A percentile compares a stretch with the other conserved stretches of the same genome.
These are phyloP conservation scores for Conus ventricosus DNA, from an alignment of 1,140 invertebrate genomes.

Conservation along the genomic window DNA sequence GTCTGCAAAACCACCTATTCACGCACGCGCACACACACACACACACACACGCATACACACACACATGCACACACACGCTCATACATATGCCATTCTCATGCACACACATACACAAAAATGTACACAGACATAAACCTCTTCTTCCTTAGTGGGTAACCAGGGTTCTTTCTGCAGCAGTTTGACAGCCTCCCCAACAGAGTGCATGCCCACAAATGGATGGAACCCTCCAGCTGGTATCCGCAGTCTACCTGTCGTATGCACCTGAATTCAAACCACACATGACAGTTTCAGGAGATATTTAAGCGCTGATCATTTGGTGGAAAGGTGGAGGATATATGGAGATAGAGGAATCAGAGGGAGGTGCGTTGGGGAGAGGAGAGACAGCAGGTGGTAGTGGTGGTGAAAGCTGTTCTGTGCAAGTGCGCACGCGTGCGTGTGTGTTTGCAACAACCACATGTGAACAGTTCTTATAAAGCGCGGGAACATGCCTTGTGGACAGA, in stretches of 20 bases:
- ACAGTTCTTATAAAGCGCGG: too few species aligned
- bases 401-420: neutral
- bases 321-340: too few species aligned
- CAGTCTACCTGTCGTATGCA: neutral
- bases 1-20: neutral
- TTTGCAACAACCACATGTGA: neutral
- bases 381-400: too few species aligned
- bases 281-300: neutral
- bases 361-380: too few species aligned
- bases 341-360: too few species aligned
- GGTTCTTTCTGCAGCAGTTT: conserved; percentile 60
- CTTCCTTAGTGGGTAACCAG: conserved; percentile 54
- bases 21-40: neutral
- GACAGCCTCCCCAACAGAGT: conserved; percentile 62
- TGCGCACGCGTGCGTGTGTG: neutral
- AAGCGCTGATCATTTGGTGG: too few species aligned
- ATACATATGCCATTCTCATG: neutral
- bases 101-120: neutral
- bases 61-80: neutral
- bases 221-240: conserved; percentile 43
- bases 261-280: neutral
- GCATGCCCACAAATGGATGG: conserved; percentile 58
- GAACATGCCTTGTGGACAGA: too few species aligned
- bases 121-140: conserved; percentile 30
- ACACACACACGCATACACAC: conserved; percentile 1